Evolutionary conservation across 2,797 vertebrate species (phyloP), one percentile per base, ranked within the genome.

Genomic region (Atherinosoma microstoma): DNA sequence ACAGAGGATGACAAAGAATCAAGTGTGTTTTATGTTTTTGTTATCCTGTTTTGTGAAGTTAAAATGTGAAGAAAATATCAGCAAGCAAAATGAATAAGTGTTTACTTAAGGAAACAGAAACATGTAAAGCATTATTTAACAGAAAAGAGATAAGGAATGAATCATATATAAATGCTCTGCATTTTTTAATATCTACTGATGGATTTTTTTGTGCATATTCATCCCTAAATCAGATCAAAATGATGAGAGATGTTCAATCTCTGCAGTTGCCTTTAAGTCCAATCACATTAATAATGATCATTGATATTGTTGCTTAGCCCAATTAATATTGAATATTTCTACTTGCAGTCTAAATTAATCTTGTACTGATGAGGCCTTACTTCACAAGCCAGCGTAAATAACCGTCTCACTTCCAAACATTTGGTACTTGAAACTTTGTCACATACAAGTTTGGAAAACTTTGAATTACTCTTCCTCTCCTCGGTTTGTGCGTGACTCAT

Each of bases 251-350:
- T 72, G 49, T 56, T 69, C 64, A 7, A 56, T 4, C 12, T 49
- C 49, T 58, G 3, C 32, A 49, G 66, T 76, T 76, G 66, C 76
- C 67, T 75, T 79, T 73, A 7, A 58, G 58, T 42, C 51, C 18
- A 36, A 64, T 42, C 15, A 40, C 13, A 18, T 18, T 42, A 18
- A 42, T 18, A 42, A 18, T 40, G 20, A 64, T 72, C 30, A 4
- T 0, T 7, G 1, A n/a, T 51, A 27, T 42, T 54, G 42, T 58
- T n/a, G 3, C 10, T 61, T 27, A 51, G 65, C 45, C 66, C 22
- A 53, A 16, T 60, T 47, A 12, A 53, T 49, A 15, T 34, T 42
- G 3, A 56, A 64, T 40, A 12, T 27, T 20, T 79, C 12, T 57
- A n/a, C 22, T 57, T 57, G 24, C 36, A 16, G 8, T 12, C 13